phyloP scores from a whole-genome alignment of 2,797 vertebrate species.

The Podargus strigoides region DNA sequence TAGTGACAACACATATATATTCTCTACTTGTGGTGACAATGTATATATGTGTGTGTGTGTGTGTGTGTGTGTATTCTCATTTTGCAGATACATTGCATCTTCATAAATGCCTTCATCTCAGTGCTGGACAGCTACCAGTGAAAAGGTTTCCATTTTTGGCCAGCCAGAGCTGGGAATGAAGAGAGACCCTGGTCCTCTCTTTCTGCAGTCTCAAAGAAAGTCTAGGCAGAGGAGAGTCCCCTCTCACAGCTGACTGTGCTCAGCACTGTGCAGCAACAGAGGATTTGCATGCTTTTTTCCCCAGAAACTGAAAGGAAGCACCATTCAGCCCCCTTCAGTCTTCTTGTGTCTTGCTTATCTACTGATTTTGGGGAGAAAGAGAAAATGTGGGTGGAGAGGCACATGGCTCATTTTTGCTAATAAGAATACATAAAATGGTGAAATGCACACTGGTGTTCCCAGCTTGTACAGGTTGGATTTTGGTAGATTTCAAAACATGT shows the following conservation, averaged over 20 bases:
- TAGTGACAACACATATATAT: background rate
- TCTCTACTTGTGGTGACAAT: background rate
- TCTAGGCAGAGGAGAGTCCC: background rate
- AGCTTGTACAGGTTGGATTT: background rate
- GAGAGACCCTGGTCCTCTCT: background rate
- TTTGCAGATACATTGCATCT: background rate
- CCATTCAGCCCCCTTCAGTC: background rate
- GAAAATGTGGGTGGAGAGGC: background rate
- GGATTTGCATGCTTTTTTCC: background rate
- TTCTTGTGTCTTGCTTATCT: background rate
- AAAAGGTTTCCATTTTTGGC: background rate
- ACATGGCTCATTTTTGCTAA: background rate
- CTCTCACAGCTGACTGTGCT: background rate
- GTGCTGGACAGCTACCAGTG: background rate
- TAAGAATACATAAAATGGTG: background rate
- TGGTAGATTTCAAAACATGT: background rate
- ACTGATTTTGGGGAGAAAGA: background rate
- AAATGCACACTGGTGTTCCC: fast-evolving
- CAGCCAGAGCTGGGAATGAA: background rate
- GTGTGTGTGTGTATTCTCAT: background rate
- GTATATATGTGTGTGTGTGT: background rate
- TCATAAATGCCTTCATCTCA: background rate
- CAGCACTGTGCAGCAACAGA: background rate
- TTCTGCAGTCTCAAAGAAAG: background rate
- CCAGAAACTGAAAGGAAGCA: background rate